Percentiles rank a stretch among this genome's conserved stretches.
Conservation (phyloP, 2,888 invertebrate species). For the Auanema freiburgensis region DNA sequence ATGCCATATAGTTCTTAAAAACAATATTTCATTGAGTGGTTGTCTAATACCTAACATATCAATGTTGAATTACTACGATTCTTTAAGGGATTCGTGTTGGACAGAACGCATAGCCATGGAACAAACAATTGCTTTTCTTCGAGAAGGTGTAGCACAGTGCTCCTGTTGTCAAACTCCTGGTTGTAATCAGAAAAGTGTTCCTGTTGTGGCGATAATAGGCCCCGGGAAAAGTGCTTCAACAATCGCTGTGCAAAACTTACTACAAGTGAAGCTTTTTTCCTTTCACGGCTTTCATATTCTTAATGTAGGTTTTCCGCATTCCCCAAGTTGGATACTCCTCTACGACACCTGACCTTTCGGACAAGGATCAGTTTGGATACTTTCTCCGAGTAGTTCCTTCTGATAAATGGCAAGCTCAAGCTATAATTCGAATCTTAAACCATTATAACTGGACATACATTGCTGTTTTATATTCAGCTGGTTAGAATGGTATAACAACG, state of each 20-base stretch:
- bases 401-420: conserved; percentile 78
- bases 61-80: not conserved
- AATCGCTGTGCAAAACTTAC: conserved; percentile 76
- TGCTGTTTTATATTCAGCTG: conserved; percentile 77
- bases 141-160: conserved; percentile 63
- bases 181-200: conserved; percentile 55
- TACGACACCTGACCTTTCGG: conserved; percentile 77
- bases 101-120: conserved; percentile 79
- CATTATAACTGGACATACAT: conserved; percentile 80
- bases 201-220: conserved; percentile 76
- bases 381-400: conserved; percentile 80
- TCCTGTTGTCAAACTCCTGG: conserved; percentile 63
- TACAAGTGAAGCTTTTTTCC: conserved; percentile 68
- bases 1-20: too few species aligned
- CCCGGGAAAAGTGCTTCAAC: conserved; percentile 70
- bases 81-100: conserved; percentile 76
- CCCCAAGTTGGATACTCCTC: conserved; percentile 79
- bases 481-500: conserved; percentile 67
- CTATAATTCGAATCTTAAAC: conserved; percentile 75
- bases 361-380: conserved; percentile 77
- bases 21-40: not conserved
- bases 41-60: too few species aligned
- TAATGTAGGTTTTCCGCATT: conserved; percentile 70
- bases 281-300: not conserved
- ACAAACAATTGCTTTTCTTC: conserved; percentile 66